Conservation (phyloP, 2,888 invertebrate species). For the Drosophila imparisetae region DNA sequence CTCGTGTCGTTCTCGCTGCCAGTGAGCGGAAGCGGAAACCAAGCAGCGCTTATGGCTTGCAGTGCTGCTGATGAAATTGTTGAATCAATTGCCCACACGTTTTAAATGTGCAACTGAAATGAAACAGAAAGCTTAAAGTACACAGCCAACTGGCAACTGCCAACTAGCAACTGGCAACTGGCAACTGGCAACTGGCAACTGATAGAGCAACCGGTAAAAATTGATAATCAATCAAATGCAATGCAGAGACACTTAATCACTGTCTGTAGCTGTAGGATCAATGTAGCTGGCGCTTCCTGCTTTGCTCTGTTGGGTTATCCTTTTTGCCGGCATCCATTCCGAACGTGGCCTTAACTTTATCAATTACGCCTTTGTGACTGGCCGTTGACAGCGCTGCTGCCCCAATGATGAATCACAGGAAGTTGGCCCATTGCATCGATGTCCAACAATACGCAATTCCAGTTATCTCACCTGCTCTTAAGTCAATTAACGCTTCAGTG, state of each 20-base stretch:
- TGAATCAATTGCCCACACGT: conserved; percentile 64
- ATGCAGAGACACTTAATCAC: conserved; percentile 73
- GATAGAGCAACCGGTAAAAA: conserved; percentile 53
- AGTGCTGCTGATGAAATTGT: conserved; percentile 43
- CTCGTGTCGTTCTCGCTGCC: conserved; percentile 1
- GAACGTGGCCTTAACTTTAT: conserved; percentile 60
- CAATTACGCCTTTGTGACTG: conserved; percentile 61
- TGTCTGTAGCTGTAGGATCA: conserved; percentile 53
- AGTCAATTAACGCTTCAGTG: conserved; percentile 68
- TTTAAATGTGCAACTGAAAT: conserved; percentile 55
- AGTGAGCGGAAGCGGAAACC: conserved; percentile 62
- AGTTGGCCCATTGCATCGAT: conserved; percentile 36
- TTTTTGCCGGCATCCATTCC: conserved; percentile 6
- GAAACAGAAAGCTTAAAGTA: conserved; percentile 31
- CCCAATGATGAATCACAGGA: conserved; percentile 67
- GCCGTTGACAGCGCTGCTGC: conserved; percentile 44
- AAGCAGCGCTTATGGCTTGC: conserved; percentile 57
- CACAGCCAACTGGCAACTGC: conserved; percentile 1
- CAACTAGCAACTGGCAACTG: neutral
- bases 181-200: conserved; percentile 17
- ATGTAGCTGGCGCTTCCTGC: conserved; percentile 32
- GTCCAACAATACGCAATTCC: conserved; percentile 5
- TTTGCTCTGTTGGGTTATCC: conserved; percentile 24
- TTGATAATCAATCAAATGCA: conserved; percentile 78
- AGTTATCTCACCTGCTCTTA: conserved; percentile 53